Conservation (phyloP, 2,113 vertebrate genomes). For the Natator depressus region DNA sequence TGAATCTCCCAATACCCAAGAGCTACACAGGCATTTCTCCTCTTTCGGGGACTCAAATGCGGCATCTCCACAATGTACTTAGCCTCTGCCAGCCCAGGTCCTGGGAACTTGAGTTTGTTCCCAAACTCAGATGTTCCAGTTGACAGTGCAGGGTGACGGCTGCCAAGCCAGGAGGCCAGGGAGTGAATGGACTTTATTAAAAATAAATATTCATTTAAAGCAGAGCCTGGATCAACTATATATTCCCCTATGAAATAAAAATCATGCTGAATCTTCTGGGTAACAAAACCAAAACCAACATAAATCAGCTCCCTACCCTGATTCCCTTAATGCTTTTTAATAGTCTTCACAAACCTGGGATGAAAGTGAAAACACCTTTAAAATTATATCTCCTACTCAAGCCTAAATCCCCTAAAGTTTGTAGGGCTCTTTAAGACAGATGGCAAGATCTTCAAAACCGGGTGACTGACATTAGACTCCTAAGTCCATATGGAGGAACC, state of each 20-base stretch:
- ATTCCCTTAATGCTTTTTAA: not conserved
- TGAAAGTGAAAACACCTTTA: not conserved
- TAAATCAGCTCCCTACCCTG: not conserved
- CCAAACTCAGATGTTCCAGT: conserved; percentile 68
- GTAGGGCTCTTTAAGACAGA: not conserved
- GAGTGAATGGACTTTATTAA: conserved; percentile 50
- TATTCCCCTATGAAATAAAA: conserved; percentile 12
- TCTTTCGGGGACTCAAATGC: conserved; percentile 34
- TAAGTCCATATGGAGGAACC: not conserved
- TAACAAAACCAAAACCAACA: not conserved
- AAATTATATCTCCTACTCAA: not conserved
- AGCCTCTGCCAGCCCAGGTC: conserved; percentile 72
- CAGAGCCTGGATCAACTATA: not conserved
- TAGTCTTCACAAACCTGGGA: not conserved
- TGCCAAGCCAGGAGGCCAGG: conserved; percentile 63
- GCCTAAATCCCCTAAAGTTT: not conserved
- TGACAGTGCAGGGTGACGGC: conserved; percentile 54
- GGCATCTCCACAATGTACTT: conserved; percentile 56
- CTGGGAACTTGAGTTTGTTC: conserved; percentile 75
- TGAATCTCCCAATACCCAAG: conserved; percentile 27
- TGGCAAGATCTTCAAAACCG: conserved; percentile 10
- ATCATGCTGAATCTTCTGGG: not conserved
- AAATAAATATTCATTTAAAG: conserved; percentile 18
- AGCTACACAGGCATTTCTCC: conserved; percentile 44
- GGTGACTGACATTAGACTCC: not conserved